Conservation (phyloP, 1,140 invertebrate genomes). For the Calephelis virginiensis region DNA sequence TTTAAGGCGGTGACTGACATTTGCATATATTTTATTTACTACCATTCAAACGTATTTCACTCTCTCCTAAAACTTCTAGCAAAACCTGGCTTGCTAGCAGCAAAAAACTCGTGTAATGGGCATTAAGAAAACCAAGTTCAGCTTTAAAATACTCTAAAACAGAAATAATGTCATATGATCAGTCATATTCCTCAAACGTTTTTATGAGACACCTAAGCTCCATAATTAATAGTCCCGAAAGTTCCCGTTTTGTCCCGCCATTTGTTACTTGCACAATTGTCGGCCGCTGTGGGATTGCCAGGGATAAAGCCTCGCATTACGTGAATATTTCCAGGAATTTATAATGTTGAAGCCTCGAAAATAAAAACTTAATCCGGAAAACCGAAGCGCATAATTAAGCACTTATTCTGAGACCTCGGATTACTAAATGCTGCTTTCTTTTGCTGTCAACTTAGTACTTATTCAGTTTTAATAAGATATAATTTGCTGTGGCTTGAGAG, state of each 20-base stretch:
- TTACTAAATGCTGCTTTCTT: constrained; percentile 27
- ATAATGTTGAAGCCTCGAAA: constrained; percentile 44
- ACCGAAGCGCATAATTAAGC: constrained; percentile 50
- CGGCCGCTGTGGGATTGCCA: background rate
- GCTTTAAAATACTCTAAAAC: too few relatives aligned
- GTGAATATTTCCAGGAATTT: constrained; percentile 48
- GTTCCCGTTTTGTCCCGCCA: background rate
- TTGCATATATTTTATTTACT: too few relatives aligned
- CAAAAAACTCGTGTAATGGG: too few relatives aligned
- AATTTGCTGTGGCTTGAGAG: too few relatives aligned
- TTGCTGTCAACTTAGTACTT: background rate
- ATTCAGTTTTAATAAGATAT: background rate
- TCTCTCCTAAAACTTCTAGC: too few relatives aligned
- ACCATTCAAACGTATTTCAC: too few relatives aligned
- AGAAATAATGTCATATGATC: background rate
- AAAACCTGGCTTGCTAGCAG: too few relatives aligned
- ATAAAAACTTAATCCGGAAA: constrained; percentile 53
- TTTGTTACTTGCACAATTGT: background rate
- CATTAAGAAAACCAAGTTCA: too few relatives aligned
- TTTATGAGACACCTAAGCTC: constrained; percentile 5
- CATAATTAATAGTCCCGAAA: constrained; percentile 8
- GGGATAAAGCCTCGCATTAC: constrained; percentile 39
- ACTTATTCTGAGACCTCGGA: constrained; percentile 45
- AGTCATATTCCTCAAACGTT: constrained; percentile 2
- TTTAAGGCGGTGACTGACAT: too few relatives aligned